Conservation (phyloP, 1,140 invertebrate genomes). For the Drosophila obscura region DNA sequence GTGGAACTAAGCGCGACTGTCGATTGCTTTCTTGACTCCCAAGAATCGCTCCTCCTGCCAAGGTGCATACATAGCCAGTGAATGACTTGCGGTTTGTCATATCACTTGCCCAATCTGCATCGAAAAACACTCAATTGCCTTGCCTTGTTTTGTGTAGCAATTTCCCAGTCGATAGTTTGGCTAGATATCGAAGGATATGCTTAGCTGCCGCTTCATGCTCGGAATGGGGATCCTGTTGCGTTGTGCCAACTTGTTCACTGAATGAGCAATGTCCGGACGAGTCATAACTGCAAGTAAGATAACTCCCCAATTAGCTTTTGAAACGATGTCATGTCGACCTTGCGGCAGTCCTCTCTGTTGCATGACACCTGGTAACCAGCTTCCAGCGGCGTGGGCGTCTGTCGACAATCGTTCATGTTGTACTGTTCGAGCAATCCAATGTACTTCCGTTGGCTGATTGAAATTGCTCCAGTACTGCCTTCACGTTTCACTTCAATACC, state of each 20-base stretch:
- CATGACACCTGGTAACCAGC: not conserved
- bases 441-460: too few relatives aligned
- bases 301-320: constrained; percentile 38
- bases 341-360: constrained; percentile 1
- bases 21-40: constrained; percentile 4
- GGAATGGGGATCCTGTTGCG: not conserved
- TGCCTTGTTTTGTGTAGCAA: not conserved
- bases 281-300: constrained; percentile 43
- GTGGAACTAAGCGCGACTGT: constrained; percentile 3
- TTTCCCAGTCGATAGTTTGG: constrained; percentile 1
- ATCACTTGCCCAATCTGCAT: constrained; percentile 7
- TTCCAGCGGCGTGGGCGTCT: too few relatives aligned
- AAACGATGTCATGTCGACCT: constrained; percentile 16
- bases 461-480: too few relatives aligned
- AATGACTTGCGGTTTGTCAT: constrained; percentile 12
- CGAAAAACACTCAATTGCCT: not conserved
- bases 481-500: too few relatives aligned
- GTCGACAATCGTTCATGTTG: too few relatives aligned
- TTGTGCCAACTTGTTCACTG: constrained; percentile 16
- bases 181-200: constrained; percentile 3
- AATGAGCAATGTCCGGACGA: constrained; percentile 4
- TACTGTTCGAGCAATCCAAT: too few relatives aligned
- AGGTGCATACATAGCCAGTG: constrained; percentile 3
- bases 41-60: constrained; percentile 3
- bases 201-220: constrained; percentile 19